Percentiles rank a stretch among this genome's conserved stretches.
phyloP scores from a whole-genome alignment of 2,113 vertebrate genomes.

The Brienomyrus longianalis region DNA sequence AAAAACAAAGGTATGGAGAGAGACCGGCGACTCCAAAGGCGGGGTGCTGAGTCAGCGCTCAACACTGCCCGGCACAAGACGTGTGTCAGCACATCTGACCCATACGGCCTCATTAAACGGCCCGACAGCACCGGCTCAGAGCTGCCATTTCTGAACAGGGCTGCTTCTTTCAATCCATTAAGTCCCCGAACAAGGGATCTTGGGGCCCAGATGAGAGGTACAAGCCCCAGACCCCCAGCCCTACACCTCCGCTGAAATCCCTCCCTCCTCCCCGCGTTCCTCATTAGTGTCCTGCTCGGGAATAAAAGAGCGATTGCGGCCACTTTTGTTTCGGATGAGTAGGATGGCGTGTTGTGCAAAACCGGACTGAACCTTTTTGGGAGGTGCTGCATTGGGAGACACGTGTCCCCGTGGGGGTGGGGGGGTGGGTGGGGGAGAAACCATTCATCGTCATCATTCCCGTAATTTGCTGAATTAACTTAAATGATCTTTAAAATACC shows the following conservation, averaged over 20 bases:
- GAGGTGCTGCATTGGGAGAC: neutral
- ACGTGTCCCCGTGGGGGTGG: neutral
- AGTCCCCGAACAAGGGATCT: neutral
- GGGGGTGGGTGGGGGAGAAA: no score
- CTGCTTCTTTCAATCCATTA: neutral
- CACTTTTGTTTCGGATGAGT: neutral
- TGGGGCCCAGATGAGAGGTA: neutral
- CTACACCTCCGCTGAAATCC: neutral
- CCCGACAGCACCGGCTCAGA: neutral
- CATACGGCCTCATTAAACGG: neutral
- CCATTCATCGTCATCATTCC: constrained; percentile 41
- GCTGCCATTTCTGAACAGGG: neutral
- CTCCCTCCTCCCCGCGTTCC: neutral
- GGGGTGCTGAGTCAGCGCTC: neutral
- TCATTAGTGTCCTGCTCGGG: neutral
- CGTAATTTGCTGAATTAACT: constrained; percentile 44
- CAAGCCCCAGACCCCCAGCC: neutral
- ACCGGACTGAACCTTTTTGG: neutral
- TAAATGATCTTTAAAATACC: constrained; percentile 40
- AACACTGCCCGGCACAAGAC: neutral
- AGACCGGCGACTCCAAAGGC: neutral
- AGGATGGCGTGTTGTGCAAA: neutral
- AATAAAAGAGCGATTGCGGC: neutral
- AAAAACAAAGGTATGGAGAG: neutral
- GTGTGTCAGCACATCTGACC: neutral